phyloP scores from a whole-genome alignment of 2,113 vertebrate genomes.

The Gila orcuttii region DNA sequence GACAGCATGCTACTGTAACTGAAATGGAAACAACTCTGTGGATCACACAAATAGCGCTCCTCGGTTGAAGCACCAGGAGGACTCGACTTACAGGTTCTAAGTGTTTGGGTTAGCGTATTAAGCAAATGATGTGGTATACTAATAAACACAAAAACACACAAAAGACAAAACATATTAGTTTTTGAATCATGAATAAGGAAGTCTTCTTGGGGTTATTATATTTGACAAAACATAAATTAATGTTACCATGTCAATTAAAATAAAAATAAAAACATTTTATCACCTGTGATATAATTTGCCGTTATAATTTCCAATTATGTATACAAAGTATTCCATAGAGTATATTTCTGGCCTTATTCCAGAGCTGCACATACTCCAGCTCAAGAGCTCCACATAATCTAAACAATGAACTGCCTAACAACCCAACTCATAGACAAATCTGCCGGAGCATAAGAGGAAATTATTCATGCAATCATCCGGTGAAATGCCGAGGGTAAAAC shows the following conservation, averaged over 20 bases:
- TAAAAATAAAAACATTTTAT: background rate
- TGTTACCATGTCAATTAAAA: too few species aligned
- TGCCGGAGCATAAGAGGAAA: background rate
- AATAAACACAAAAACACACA: too few species aligned
- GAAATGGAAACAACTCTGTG: background rate
- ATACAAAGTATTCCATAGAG: background rate
- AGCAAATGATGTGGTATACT: too few species aligned
- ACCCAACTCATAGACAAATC: conserved; percentile 29
- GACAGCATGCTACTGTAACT: background rate
- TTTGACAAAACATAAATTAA: too few species aligned
- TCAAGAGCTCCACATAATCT: conserved; percentile 15
- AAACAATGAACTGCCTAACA: conserved; percentile 29
- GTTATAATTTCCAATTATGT: too few species aligned
- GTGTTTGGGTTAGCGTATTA: too few species aligned
- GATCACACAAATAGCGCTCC: background rate
- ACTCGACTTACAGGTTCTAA: background rate
- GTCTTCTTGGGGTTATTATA: too few species aligned
- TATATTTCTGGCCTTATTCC: background rate
- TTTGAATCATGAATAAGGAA: too few species aligned
- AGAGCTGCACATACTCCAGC: background rate
- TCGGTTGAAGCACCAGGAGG: background rate
- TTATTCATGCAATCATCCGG: background rate
- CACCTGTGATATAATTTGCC: background rate
- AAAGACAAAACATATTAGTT: too few species aligned
- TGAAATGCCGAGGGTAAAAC: background rate